A percentile compares a stretch with the other conserved stretches of the same genome.
phyloP scores from a whole-genome alignment of 2,113 vertebrate species.

The Carassius carassius region DNA sequence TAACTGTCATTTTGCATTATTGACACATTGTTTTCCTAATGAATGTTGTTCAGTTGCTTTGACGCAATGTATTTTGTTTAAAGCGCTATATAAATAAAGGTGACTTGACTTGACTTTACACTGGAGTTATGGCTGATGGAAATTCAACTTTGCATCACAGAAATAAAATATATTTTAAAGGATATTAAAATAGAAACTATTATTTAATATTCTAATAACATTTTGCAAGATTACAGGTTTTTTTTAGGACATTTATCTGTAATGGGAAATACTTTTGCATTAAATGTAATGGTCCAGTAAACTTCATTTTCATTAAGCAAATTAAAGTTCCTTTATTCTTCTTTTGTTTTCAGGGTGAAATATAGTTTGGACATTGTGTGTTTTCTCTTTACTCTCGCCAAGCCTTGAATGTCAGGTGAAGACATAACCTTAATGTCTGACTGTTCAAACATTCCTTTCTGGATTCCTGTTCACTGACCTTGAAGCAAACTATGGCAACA shows the following conservation, averaged over 20 bases:
- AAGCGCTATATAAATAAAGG: too few relatives aligned
- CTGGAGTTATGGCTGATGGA: too few relatives aligned
- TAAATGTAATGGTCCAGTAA: neutral
- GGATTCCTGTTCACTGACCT: constrained; percentile 32
- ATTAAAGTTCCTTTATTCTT: neutral
- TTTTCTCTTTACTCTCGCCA: neutral
- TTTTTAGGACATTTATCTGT: neutral
- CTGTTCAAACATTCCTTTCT: constrained; percentile 33
- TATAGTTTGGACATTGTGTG: neutral
- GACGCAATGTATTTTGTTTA: too few relatives aligned
- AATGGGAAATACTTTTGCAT: neutral
- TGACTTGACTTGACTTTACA: too few relatives aligned
- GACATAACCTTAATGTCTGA: constrained; percentile 1
- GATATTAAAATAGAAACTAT: too few relatives aligned
- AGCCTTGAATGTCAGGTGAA: neutral
- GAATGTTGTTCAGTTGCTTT: too few relatives aligned
- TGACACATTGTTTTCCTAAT: too few relatives aligned
- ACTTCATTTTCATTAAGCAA: neutral
- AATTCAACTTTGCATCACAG: too few relatives aligned
- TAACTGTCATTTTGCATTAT: too few relatives aligned
- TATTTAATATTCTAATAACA: too few relatives aligned
- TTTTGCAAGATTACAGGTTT: too few relatives aligned
- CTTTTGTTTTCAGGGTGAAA: neutral
- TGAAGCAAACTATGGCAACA: neutral
- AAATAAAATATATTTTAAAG: too few relatives aligned